These are phyloP conservation scores for Pungitius pungitius DNA, from an alignment of 2,113 vertebrate species.

Conservation along the genomic window DNA sequence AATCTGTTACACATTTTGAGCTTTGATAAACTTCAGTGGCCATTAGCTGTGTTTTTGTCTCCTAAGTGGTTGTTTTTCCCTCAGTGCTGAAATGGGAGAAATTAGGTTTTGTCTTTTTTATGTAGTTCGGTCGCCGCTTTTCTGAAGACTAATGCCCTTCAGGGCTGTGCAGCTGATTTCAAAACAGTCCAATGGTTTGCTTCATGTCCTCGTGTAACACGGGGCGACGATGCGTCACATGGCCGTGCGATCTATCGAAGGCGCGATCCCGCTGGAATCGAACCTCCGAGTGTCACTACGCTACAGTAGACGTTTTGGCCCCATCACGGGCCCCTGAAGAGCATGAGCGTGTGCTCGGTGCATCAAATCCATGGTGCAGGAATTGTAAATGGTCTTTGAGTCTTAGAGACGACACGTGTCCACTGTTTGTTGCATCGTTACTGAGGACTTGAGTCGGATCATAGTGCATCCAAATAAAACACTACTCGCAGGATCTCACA, in stretches of 20 bases:
- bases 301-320: background rate
- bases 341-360: background rate
- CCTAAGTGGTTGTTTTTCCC: background rate
- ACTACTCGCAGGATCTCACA: background rate
- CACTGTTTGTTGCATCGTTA: background rate
- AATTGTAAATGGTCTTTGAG: background rate
- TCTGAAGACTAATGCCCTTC: slow-evolving; percentile 15
- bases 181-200: slow-evolving; percentile 12
- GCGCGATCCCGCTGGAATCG: slow-evolving; percentile 18
- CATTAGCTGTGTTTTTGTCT: slow-evolving; percentile 27
- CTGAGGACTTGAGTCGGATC: background rate
- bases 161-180: background rate
- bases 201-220: slow-evolving; percentile 20
- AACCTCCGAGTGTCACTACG: slow-evolving; percentile 13
- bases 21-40: slow-evolving; percentile 9
- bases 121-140: slow-evolving; percentile 14
- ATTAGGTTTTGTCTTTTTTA: slow-evolving; percentile 18
- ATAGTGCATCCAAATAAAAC: background rate
- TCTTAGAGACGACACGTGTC: background rate
- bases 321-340: background rate
- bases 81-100: slow-evolving; percentile 3
- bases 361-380: background rate
- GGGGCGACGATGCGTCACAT: background rate
- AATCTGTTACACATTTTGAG: slow-evolving; percentile 7
- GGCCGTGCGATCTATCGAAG: slow-evolving; percentile 14